Conservation (phyloP, 2,888 invertebrate genomes). For the Ophion ellenae region DNA sequence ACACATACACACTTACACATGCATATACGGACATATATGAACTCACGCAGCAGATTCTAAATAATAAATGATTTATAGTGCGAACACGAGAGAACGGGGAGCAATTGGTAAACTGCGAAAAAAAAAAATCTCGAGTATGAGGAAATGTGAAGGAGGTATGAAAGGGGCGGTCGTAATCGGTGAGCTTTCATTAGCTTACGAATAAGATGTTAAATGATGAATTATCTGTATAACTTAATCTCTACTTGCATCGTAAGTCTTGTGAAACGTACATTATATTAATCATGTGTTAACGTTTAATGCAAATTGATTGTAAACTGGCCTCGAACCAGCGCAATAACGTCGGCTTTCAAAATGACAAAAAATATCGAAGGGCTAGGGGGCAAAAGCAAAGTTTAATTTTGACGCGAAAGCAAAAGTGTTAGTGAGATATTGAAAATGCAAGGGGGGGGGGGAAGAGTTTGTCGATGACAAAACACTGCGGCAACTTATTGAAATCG, state of each 20-base stretch:
- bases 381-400: slow-evolving; percentile 10
- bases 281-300: slow-evolving; percentile 64
- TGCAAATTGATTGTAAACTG: slow-evolving; percentile 58
- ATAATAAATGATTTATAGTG: slow-evolving; percentile 40
- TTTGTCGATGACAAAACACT: slow-evolving; percentile 10
- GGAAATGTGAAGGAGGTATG: neutral
- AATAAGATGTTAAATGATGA: slow-evolving; percentile 51
- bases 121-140: slow-evolving; percentile 35
- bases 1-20: slow-evolving; percentile 63
- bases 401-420: slow-evolving; percentile 7
- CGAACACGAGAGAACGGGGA: slow-evolving; percentile 49
- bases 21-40: slow-evolving; percentile 60
- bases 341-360: slow-evolving; percentile 41
- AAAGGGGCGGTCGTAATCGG: slow-evolving; percentile 31
- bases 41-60: slow-evolving; percentile 38
- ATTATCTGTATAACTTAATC: slow-evolving; percentile 61
- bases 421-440: neutral
- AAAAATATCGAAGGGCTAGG: slow-evolving; percentile 1
- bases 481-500: slow-evolving; percentile 28
- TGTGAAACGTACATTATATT: slow-evolving; percentile 62
- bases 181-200: slow-evolving; percentile 59
- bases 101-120: slow-evolving; percentile 51
- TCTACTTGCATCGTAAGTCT: slow-evolving; percentile 64
- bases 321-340: slow-evolving; percentile 46
- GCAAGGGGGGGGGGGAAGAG: neutral